These are phyloP conservation scores for Popillia japonica DNA, from an alignment of 1,140 invertebrate genomes.

Conservation along the genomic window DNA sequence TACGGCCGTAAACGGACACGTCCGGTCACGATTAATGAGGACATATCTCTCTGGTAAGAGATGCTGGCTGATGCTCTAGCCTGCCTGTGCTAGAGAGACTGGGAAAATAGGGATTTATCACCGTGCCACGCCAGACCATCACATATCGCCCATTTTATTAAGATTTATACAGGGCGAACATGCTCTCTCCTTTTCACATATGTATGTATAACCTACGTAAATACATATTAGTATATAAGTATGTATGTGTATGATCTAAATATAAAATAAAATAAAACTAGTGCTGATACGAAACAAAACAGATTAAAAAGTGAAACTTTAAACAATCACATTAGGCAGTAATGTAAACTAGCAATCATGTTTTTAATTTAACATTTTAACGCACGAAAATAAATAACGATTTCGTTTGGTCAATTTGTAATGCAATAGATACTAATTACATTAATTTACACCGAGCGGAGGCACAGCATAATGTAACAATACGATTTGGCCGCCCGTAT, in stretches of 20 bases:
- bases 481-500: not conserved
- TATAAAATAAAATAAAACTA: too few relatives aligned
- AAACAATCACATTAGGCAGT: not conserved
- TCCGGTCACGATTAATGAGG: conserved; percentile 59
- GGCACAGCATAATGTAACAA: not conserved
- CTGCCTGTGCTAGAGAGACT: not conserved
- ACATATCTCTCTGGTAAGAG: conserved; percentile 53
- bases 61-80: not conserved
- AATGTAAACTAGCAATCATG: not conserved
- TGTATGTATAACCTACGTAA: too few relatives aligned
- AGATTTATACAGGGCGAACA: conserved; percentile 58
- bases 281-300: too few relatives aligned
- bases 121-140: conserved; percentile 41
- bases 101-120: conserved; percentile 61
- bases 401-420: conserved; percentile 39
- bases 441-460: conserved; percentile 36
- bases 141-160: conserved; percentile 60
- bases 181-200: conserved; percentile 2
- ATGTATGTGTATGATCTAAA: too few relatives aligned
- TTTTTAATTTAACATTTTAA: conserved; percentile 21
- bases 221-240: too few relatives aligned
- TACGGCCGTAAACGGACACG: conserved; percentile 55
- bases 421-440: conserved; percentile 39
- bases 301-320: conserved; percentile 12
- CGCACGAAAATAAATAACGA: conserved; percentile 37